Evolutionary conservation across 2,888 invertebrate genomes (phyloP).

Genomic region (Tineola bisselliella): DNA sequence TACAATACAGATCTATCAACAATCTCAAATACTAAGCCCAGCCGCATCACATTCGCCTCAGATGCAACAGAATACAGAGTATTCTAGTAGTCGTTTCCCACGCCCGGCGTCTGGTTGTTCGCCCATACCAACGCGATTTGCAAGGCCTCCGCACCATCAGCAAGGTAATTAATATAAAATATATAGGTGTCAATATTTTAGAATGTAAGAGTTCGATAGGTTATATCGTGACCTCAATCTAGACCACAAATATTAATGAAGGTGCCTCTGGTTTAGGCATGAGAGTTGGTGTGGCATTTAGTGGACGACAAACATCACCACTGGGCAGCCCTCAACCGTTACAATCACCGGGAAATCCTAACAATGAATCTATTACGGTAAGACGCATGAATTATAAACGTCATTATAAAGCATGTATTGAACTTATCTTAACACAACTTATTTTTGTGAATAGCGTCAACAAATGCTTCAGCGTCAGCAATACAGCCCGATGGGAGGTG

Average conservation of each 20-base stretch:
- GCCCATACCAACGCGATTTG: conserved; percentile 50
- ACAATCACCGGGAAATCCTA: conserved; percentile 56
- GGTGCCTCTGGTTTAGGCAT: conserved; percentile 33
- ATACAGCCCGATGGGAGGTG: conserved; percentile 61
- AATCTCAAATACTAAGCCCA: conserved; percentile 61
- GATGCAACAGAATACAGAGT: conserved; percentile 41
- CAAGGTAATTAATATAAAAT: conserved; percentile 32
- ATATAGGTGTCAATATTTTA: neutral
- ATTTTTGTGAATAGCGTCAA: conserved; percentile 35
- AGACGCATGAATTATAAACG: conserved; percentile 13
- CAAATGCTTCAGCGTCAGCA: conserved; percentile 61
- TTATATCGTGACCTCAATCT: too few relatives aligned
- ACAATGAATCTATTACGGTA: conserved; percentile 50
- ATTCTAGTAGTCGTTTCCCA: conserved; percentile 45
- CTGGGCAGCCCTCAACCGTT: conserved; percentile 61
- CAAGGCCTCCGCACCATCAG: conserved; percentile 56
- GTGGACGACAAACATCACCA: conserved; percentile 57
- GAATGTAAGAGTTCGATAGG: too few relatives aligned
- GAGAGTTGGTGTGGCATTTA: conserved; percentile 54
- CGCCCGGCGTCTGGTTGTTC: conserved; percentile 56
- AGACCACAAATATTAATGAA: too few relatives aligned
- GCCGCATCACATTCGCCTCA: conserved; percentile 60
- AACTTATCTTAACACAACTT: too few relatives aligned
- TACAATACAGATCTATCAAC: conserved; percentile 49
- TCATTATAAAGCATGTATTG: too few relatives aligned